phyloP scores from a whole-genome alignment of 2,797 vertebrate genomes.

The Phoxinus dragarum region DNA sequence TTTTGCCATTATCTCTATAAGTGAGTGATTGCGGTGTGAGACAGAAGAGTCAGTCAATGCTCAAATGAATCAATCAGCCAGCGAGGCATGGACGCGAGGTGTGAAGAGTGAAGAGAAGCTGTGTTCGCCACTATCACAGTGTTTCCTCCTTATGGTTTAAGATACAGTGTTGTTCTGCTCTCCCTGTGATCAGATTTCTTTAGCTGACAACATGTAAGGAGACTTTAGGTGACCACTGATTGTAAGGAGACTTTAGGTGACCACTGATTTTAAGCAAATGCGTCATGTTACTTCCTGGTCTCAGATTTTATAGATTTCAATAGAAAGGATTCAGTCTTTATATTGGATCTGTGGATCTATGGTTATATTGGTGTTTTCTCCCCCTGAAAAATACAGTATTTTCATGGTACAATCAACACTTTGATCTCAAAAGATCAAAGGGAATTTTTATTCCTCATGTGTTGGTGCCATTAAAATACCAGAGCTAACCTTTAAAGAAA shows the following conservation, averaged over 20 bases:
- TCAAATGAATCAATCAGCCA: slow-evolving; percentile 58
- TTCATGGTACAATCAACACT: not conserved
- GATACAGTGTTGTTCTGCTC: slow-evolving; percentile 29
- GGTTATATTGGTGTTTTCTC: not conserved
- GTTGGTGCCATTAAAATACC: not conserved
- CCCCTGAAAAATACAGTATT: not conserved
- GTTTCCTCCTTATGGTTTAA: slow-evolving; percentile 36
- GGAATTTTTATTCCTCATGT: not conserved
- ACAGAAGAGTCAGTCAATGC: slow-evolving; percentile 50
- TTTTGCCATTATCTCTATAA: slow-evolving; percentile 37
- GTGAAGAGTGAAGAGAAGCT: not conserved
- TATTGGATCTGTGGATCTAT: slow-evolving; percentile 23
- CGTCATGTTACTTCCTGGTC: slow-evolving; percentile 50
- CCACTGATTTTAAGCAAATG: slow-evolving; percentile 54
- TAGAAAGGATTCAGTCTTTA: slow-evolving; percentile 22
- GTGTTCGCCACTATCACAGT: slow-evolving; percentile 29
- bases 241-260: slow-evolving; percentile 43
- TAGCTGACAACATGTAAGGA: slow-evolving; percentile 37
- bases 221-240: slow-evolving; percentile 45
- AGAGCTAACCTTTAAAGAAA: not conserved
- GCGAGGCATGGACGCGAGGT: slow-evolving; percentile 46
- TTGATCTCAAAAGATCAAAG: not conserved
- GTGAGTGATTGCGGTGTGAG: slow-evolving; percentile 18
- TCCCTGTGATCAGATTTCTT: slow-evolving; percentile 40
- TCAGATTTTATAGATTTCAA: slow-evolving; percentile 49